phyloP scores from a whole-genome alignment of 1,140 invertebrate genomes.

The Drepana arcuata region DNA sequence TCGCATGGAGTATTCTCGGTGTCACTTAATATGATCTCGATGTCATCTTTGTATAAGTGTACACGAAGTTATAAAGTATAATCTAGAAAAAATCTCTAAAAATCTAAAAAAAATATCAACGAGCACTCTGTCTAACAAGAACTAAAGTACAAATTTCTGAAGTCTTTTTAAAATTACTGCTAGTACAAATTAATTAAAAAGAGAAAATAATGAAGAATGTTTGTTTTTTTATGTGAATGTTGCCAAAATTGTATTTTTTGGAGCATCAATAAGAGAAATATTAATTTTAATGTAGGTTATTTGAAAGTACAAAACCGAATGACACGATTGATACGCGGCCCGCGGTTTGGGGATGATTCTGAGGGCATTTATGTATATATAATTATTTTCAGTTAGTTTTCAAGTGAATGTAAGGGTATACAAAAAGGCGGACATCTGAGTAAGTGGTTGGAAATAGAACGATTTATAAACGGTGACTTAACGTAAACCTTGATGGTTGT shows the following conservation, averaged over 20 bases:
- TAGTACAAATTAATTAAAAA: constrained; percentile 69
- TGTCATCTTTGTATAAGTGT: constrained; percentile 41
- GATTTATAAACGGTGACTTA: constrained; percentile 24
- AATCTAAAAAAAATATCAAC: constrained; percentile 35
- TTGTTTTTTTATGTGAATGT: constrained; percentile 63
- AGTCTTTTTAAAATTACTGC: constrained; percentile 64
- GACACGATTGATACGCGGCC: constrained; percentile 29
- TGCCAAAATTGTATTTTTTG: constrained; percentile 68
- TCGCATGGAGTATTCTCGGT: constrained; percentile 34
- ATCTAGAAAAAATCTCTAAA: constrained; percentile 21
- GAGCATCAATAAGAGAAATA: constrained; percentile 44
- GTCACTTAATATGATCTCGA: constrained; percentile 40
- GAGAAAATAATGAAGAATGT: constrained; percentile 35
- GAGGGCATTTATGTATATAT: constrained; percentile 2
- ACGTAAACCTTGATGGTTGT: constrained; percentile 70
- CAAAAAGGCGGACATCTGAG: constrained; percentile 16
- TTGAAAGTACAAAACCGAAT: constrained; percentile 48
- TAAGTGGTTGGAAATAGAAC: constrained; percentile 17
- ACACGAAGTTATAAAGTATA: constrained; percentile 21
- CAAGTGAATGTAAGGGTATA: constrained; percentile 16
- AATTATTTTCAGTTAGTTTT: constrained; percentile 4
- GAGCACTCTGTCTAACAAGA: constrained; percentile 52
- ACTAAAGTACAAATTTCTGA: constrained; percentile 71
- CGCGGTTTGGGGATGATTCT: constrained; percentile 26
- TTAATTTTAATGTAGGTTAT: constrained; percentile 54